Conservation (phyloP, 2,113 vertebrate species). For the Theristicus caerulescens region DNA sequence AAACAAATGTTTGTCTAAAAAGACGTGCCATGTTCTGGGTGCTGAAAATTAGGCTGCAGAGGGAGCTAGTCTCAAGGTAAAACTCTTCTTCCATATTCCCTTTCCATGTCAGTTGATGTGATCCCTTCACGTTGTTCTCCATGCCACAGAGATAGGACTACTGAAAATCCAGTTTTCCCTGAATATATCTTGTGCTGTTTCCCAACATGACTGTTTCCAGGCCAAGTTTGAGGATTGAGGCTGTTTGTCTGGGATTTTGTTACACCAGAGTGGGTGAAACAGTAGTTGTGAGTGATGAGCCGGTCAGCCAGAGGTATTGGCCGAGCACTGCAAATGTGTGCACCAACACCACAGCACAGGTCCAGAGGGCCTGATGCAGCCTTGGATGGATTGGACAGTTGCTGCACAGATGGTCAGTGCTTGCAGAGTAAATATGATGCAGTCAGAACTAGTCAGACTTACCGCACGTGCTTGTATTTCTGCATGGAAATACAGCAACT, state of each 20-base stretch:
- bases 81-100: background rate
- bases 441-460: background rate
- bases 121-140: background rate
- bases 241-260: background rate
- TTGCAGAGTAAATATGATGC: background rate
- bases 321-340: background rate
- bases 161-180: background rate
- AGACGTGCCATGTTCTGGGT: fast-evolving
- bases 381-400: background rate
- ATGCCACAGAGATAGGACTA: background rate
- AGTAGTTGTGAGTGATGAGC: background rate
- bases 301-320: background rate
- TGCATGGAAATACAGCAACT: background rate
- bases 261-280: background rate
- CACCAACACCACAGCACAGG: background rate
- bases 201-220: background rate
- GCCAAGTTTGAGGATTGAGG: background rate
- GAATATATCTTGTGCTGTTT: background rate
- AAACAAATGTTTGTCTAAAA: background rate
- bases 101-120: background rate
- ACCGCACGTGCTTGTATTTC: fast-evolving
- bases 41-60: slow-evolving; percentile 7
- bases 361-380: background rate
- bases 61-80: slow-evolving; percentile 35
- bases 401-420: background rate